Evolutionary conservation across 2,797 vertebrate species (phyloP).

Genomic region (Buphagus erythrorhynchus): DNA sequence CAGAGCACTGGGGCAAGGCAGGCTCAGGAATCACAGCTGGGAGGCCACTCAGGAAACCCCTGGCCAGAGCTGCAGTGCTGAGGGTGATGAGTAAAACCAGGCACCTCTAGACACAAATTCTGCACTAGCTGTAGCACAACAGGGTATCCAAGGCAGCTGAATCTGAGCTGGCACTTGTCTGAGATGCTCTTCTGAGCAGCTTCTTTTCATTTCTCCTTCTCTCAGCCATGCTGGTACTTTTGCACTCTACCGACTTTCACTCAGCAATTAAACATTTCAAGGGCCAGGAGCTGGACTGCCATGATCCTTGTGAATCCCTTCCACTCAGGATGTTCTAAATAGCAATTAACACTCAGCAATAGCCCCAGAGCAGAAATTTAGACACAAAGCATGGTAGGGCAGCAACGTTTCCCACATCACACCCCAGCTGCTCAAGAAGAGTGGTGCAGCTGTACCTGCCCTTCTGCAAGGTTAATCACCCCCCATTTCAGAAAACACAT

Average conservation of each 20-base stretch:
- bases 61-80: background rate
- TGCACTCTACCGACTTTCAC: background rate
- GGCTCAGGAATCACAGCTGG: background rate
- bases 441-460: background rate
- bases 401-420: background rate
- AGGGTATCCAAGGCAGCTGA: background rate
- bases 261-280: background rate
- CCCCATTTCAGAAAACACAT: background rate
- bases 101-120: background rate
- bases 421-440: rapidly evolving
- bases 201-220: background rate
- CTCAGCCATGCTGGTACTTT: background rate
- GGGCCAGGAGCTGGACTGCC: background rate
- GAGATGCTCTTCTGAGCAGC: background rate
- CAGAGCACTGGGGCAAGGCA: background rate
- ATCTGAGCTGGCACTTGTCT: background rate
- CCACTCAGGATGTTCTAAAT: background rate
- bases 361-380: background rate
- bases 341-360: background rate
- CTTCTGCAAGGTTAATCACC: background rate
- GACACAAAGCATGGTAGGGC: rapidly evolving
- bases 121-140: background rate
- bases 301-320: background rate
- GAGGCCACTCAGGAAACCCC: background rate
- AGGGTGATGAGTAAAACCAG: background rate